These are phyloP conservation scores for Bombyx mandarina DNA, from an alignment of 1,140 invertebrate genomes.

Conservation along the genomic window DNA sequence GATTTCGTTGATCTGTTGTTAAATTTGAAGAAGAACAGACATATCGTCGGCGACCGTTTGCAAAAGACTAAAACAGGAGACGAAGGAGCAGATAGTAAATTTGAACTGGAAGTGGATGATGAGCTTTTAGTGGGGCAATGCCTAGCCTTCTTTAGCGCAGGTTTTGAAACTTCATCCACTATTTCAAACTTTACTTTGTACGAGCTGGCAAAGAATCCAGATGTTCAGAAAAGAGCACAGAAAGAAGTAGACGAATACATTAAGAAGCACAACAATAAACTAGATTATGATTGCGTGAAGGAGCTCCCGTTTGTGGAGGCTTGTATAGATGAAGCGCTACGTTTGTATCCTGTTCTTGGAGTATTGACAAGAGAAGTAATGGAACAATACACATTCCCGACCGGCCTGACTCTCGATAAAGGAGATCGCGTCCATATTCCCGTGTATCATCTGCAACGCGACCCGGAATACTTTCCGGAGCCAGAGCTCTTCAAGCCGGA, in stretches of 20 bases:
- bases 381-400: conserved; percentile 50
- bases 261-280: conserved; percentile 35
- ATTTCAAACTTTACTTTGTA: conserved; percentile 67
- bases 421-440: conserved; percentile 31
- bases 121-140: conserved; percentile 75
- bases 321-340: conserved; percentile 35
- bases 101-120: conserved; percentile 23
- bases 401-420: conserved; percentile 26
- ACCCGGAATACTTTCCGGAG: conserved; percentile 62
- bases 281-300: conserved; percentile 48
- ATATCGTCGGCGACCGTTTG: conserved; percentile 17
- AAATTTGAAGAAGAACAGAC: conserved; percentile 14
- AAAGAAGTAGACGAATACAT: conserved; percentile 70
- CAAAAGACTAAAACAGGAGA: too few relatives aligned
- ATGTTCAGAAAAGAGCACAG: conserved; percentile 69
- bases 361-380: conserved; percentile 29
- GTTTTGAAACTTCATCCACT: conserved; percentile 67
- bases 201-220: conserved; percentile 60
- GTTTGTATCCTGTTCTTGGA: conserved; percentile 41
- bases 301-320: conserved; percentile 43
- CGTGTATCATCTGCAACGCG: conserved; percentile 56
- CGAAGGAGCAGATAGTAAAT: neutral
- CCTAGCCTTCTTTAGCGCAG: conserved; percentile 76
- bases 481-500: conserved; percentile 71
- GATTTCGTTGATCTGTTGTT: conserved; percentile 28